Percentiles rank a stretch among this genome's conserved stretches.
These are phyloP conservation scores for Dolichallabes microphthalmus DNA, from an alignment of 2,113 vertebrate genomes.

Conservation along the genomic window DNA sequence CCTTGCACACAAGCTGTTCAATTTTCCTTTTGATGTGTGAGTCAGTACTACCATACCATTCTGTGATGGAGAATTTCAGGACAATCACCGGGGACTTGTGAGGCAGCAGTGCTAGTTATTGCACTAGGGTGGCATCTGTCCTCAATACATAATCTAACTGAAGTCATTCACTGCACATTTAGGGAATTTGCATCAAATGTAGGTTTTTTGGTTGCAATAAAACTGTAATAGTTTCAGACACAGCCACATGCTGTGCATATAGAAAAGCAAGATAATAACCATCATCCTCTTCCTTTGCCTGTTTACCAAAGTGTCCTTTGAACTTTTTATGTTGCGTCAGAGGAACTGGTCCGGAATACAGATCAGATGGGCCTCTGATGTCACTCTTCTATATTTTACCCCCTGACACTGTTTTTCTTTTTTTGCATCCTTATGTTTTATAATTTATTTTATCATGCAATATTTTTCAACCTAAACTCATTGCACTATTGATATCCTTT, in stretches of 20 bases:
- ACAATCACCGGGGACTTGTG: neutral
- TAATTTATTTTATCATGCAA: slow-evolving; percentile 12
- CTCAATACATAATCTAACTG: neutral
- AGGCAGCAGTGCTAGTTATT: neutral
- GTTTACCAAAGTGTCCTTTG: slow-evolving; percentile 6
- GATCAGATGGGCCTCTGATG: slow-evolving; percentile 7
- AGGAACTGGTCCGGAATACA: slow-evolving; percentile 13
- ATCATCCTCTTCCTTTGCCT: neutral
- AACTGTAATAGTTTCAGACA: neutral
- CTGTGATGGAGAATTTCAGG: neutral
- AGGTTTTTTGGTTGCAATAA: slow-evolving; percentile 7
- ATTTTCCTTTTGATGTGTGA: neutral
- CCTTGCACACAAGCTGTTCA: neutral
- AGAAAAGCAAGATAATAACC: neutral
- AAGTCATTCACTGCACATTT: neutral
- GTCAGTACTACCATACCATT: neutral
- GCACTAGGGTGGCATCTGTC: neutral
- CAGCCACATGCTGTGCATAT: neutral
- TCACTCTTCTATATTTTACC: slow-evolving; percentile 18
- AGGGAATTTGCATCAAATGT: neutral
- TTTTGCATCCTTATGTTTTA: slow-evolving; percentile 5
- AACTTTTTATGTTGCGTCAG: neutral
- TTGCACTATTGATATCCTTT: slow-evolving; percentile 7
- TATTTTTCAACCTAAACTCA: slow-evolving; percentile 4
- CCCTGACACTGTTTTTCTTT: neutral